These are phyloP conservation scores for Bostrychus sinensis DNA, from an alignment of 2,113 vertebrate genomes.

Conservation along the genomic window DNA sequence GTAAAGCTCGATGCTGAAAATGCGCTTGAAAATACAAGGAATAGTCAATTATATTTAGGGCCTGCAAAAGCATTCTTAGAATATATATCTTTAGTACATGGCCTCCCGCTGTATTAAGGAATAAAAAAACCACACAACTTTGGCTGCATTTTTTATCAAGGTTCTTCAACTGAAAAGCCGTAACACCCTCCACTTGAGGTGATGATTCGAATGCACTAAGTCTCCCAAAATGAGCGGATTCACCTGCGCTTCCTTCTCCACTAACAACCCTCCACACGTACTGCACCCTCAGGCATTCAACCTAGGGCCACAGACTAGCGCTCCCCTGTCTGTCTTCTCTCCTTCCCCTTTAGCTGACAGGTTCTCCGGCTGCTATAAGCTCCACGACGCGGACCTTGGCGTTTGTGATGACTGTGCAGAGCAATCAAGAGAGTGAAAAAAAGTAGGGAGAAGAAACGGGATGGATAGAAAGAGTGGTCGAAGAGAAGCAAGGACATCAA, in stretches of 20 bases:
- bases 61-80: constrained; percentile 45
- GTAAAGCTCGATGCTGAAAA: constrained; percentile 70
- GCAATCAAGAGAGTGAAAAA: constrained; percentile 82
- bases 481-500: constrained; percentile 78
- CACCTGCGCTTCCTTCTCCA: constrained; percentile 68
- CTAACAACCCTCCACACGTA: constrained; percentile 78
- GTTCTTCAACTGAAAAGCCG: constrained; percentile 54
- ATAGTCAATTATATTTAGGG: constrained; percentile 72
- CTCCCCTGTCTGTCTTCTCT: constrained; percentile 63
- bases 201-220: constrained; percentile 66
- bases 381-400: constrained; percentile 57
- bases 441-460: constrained; percentile 80
- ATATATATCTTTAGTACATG: constrained; percentile 59
- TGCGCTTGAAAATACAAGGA: constrained; percentile 59
- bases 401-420: constrained; percentile 71
- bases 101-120: constrained; percentile 53
- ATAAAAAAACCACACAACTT: constrained; percentile 38
- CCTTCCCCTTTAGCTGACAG: constrained; percentile 69
- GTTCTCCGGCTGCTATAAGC: constrained; percentile 69
- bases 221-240: constrained; percentile 71
- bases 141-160: constrained; percentile 62
- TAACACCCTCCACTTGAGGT: constrained; percentile 56
- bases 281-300: constrained; percentile 76
- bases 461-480: constrained; percentile 78
- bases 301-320: constrained; percentile 73